Base-by-base conservation (phyloP, 2,888 invertebrate genomes). In the Hermaeophaga mercurialis region DNA sequence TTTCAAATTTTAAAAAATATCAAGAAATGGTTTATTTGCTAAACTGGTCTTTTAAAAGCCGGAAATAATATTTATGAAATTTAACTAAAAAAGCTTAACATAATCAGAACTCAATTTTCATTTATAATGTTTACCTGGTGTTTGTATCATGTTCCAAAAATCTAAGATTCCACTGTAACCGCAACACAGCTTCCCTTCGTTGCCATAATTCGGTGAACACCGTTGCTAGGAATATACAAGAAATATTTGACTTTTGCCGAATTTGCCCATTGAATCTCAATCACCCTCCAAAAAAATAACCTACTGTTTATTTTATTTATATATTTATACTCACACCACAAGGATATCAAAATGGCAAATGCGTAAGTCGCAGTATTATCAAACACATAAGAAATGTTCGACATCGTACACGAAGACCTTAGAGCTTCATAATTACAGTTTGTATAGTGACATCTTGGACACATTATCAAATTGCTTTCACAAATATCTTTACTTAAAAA, bases 261-360 rank as follows among this genome's bases (percentile, higher is more conserved):
- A n/a, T n/a, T n/a, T n/a, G n/a, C n/a, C n/a, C n/a, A n/a, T n/a
- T n/a, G n/a, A n/a, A n/a, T n/a, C n/a, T n/a, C n/a, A n/a, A n/a
- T n/a, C n/a, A n/a, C n/a, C n/a, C n/a, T n/a, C n/a, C n/a, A n/a
- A n/a, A n/a, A n/a, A n/a, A n/a, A n/a, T n/a, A n/a, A n/a, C n/a
- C n/a, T n/a, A n/a, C n/a, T n/a, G n/a, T n/a, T n/a, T n/a, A n/a
- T n/a, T n/a, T n/a, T n/a, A n/a, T n/a, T 31, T 31, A 9, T n/a
- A 31, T n/a, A n/a, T n/a, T 2, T 36, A 52, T 53, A 66, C 66
- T 65, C 67, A 75, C 77, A 72, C 85, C 85, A 70, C 44, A 71
- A 43, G 1, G 68, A 63, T 48, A 69, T 60, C 19, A 71, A 44
- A 17, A 57, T 56, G 1, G 70, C 63, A 53, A 67, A 67, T 5